Conservation (phyloP, 2,888 invertebrate genomes). For the Belgica antarctica region DNA sequence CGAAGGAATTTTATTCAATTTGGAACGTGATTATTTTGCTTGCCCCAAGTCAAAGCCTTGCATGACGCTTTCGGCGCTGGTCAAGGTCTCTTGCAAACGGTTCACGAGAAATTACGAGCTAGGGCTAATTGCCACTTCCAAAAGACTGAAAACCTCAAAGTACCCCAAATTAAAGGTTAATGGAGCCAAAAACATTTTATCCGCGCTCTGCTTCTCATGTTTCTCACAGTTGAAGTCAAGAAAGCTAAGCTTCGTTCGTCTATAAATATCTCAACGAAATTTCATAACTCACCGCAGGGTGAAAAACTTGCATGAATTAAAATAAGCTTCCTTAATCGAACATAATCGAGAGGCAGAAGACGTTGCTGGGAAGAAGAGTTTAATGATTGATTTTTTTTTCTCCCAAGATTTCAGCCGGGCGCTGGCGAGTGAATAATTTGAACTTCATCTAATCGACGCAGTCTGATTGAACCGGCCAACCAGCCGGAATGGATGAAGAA, state of each 20-base stretch:
- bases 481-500: not conserved
- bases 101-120: too few species aligned
- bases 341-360: not conserved
- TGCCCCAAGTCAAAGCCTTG: not conserved
- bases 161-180: not conserved
- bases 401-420: not conserved
- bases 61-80: too few species aligned
- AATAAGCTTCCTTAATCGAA: not conserved
- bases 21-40: not conserved
- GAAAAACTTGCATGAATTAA: constrained; percentile 21
- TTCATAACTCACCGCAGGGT: constrained; percentile 15
- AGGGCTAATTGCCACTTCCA: too few species aligned
- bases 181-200: not conserved
- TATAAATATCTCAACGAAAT: constrained; percentile 25
- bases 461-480: not conserved
- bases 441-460: not conserved
- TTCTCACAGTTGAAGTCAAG: not conserved
- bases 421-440: not conserved
- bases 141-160: too few species aligned
- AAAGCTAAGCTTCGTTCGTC: too few species aligned
- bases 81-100: too few species aligned
- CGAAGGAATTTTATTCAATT: not conserved
- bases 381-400: constrained; percentile 1
- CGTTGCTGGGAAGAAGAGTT: not conserved
- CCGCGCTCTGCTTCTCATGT: not conserved